Base-by-base conservation (phyloP, 2,113 vertebrate genomes). In the Notarius lentiginosus region DNA sequence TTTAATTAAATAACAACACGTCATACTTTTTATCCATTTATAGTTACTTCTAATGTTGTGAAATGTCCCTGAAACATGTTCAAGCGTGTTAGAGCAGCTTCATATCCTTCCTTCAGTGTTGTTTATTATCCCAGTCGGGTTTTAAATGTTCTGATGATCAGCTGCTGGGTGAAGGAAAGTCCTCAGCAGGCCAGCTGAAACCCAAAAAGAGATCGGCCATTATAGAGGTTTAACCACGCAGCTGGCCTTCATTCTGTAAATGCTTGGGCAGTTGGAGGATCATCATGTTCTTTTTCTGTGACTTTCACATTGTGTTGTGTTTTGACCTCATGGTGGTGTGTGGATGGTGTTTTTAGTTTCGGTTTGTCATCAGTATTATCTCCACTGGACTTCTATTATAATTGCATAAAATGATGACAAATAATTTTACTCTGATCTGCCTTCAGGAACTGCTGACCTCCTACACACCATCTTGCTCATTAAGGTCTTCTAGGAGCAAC, bases 101-200 rank as follows among this genome's bases (percentile, higher is more conserved):
- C 41, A 41, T 41, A 4, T 41, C n/a, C 4, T 27, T 68, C 20
- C 7, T 41, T 41, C 30, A 34, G 30, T 17, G n/a, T 17, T 41
- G 68, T 72, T 8, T 17, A 6, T 34, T 41, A 5, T 72, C 30
- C 30, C 15, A 22, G 60, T 22, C 5, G 41, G 47, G n/a, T 53
- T 30, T 79, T 27, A 41, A 56, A 56, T 53, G 51, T 68, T 24
- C 22, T 58, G 27, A 47, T 58, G 49, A 70, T 86, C 76, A 70
- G 76, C 75, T 68, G 84, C 22, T 60, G 83, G 83, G 8, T 24
- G 75, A 79, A 34, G 41, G 84, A 66, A 86, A 53, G 5, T 73
- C 53, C 49, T 70, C 55, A 49, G 24, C 30, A 75, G 68, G 68
- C 60, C 76, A 70, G 51, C 76, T 86, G 76, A 86, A 66, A 80